A percentile compares a stretch with the other conserved stretches of the same genome.
Conservation (phyloP, 1,140 invertebrate species). For the Heterodera schachtii region DNA sequence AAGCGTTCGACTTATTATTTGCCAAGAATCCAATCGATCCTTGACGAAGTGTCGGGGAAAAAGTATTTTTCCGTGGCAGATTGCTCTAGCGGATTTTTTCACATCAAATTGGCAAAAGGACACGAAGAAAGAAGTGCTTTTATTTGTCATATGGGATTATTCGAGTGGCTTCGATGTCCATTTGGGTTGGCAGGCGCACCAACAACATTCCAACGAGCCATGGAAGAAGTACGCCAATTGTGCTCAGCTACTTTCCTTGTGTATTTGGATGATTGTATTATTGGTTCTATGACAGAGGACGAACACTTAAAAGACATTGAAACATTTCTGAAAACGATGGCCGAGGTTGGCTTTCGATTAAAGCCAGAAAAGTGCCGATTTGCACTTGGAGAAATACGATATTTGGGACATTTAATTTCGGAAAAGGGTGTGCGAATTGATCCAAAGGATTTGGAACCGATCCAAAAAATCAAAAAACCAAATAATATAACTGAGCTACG, state of each 20-base stretch:
- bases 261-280: conserved; percentile 39
- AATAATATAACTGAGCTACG: conserved; percentile 33
- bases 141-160: conserved; percentile 5
- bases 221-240: conserved; percentile 29
- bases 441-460: conserved; percentile 20
- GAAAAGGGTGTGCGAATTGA: conserved; percentile 31
- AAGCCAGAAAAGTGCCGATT: conserved; percentile 33
- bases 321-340: conserved; percentile 16
- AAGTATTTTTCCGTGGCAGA: conserved; percentile 14
- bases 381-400: conserved; percentile 11
- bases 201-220: conserved; percentile 20
- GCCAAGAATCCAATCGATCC: conserved; percentile 14
- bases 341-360: conserved; percentile 19
- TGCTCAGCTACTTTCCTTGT: conserved; percentile 30
- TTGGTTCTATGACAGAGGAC: conserved; percentile 17
- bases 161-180: conserved; percentile 21
- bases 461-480: conserved; percentile 21
- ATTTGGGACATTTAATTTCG: conserved; percentile 30
- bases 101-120: conserved; percentile 9
- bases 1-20: conserved; percentile 23
- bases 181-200: conserved; percentile 30
- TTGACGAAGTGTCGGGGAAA: conserved; percentile 26
- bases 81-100: conserved; percentile 25
- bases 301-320: conserved; percentile 28
- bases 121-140: conserved; percentile 35